Conservation (phyloP, 1,140 invertebrate species). For the Helicoverpa armigera region DNA sequence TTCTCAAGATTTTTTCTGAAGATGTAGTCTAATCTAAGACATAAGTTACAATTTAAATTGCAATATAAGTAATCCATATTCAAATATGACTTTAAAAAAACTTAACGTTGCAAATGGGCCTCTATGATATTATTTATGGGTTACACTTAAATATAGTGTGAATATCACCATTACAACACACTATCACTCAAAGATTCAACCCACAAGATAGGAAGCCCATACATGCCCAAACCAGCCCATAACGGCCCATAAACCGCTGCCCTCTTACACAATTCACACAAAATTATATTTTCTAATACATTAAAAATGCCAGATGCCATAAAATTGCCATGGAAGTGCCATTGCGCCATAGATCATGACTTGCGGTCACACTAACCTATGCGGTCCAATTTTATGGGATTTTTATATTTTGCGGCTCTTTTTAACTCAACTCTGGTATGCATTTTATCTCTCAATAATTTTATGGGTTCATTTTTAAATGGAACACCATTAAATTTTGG, state of each 20-base stretch:
- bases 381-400: slow-evolving; percentile 10
- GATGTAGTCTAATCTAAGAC: too few species aligned
- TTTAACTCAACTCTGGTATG: slow-evolving; percentile 10
- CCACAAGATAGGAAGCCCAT: slow-evolving; percentile 2
- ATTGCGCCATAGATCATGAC: slow-evolving; percentile 8
- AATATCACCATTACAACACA: neutral
- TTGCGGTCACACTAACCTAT: slow-evolving; percentile 17
- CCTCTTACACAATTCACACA: slow-evolving; percentile 14
- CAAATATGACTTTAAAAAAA: too few species aligned
- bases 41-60: too few species aligned
- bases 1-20: too few species aligned
- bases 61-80: too few species aligned
- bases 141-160: neutral
- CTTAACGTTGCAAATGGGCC: too few species aligned
- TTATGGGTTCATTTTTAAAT: slow-evolving; percentile 28
- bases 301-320: slow-evolving; percentile 33
- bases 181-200: neutral
- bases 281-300: slow-evolving; percentile 26
- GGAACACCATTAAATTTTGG: neutral
- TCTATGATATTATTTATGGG: neutral
- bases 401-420: slow-evolving; percentile 37
- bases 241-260: neutral
- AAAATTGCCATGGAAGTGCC: slow-evolving; percentile 17
- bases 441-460: slow-evolving; percentile 12
- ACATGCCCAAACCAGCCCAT: neutral